Evolutionary conservation across 2,797 vertebrate species (phyloP).

Genomic region (Spea hammondii): DNA sequence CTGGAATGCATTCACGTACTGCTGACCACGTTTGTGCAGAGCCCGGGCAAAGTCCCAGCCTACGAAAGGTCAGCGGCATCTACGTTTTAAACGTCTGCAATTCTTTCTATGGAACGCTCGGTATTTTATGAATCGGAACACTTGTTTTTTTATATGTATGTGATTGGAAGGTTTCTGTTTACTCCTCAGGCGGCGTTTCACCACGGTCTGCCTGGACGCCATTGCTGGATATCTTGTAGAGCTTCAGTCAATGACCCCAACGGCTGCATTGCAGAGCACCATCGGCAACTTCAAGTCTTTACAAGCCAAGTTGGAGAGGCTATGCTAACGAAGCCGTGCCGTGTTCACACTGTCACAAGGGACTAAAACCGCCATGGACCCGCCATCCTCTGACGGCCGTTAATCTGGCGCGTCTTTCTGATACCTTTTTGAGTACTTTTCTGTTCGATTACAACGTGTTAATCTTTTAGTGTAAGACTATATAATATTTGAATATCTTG

Average conservation of each 20-base stretch:
- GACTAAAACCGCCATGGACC: background rate
- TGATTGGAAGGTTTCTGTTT: background rate
- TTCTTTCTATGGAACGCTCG: too few relatives aligned
- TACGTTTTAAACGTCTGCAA: background rate
- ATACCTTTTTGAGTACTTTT: too few relatives aligned
- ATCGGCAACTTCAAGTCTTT: slow-evolving; percentile 92
- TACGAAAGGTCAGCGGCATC: slow-evolving; percentile 76
- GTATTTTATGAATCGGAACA: background rate
- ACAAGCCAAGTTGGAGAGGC: slow-evolving; percentile 90
- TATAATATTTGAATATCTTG: too few relatives aligned
- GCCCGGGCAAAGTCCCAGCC: slow-evolving; percentile 82
- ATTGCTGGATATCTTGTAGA: slow-evolving; percentile 94
- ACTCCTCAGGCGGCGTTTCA: slow-evolving; percentile 80
- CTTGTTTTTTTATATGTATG: background rate
- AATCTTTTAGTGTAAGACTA: too few relatives aligned
- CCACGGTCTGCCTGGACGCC: slow-evolving; percentile 90
- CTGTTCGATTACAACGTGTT: too few relatives aligned
- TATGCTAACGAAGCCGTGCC: slow-evolving; percentile 62
- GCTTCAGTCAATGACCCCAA: slow-evolving; percentile 90
- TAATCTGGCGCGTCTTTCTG: too few relatives aligned
- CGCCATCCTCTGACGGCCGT: too few relatives aligned
- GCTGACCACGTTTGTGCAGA: slow-evolving; percentile 83
- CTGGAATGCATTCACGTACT: slow-evolving; percentile 92
- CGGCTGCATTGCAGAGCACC: slow-evolving; percentile 75
- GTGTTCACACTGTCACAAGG: too few relatives aligned